Base-by-base conservation (phyloP, 2,888 invertebrate species). In the Zaprionus obscuricornis region DNA sequence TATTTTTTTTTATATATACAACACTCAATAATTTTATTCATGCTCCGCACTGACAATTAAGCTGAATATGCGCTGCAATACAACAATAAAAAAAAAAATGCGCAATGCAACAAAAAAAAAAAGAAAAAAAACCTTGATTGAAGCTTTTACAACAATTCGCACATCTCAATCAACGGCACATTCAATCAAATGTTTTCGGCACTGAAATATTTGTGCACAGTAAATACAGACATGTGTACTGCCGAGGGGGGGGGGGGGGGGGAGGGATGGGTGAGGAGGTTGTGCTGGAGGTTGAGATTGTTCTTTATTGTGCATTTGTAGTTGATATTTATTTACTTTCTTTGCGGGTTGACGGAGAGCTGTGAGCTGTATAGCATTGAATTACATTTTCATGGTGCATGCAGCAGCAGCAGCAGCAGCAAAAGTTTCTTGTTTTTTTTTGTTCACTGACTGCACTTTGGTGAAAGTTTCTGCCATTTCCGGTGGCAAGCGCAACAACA, bases 301-400 rank as follows among this genome's bases (percentile, higher is more conserved):
- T 26, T 18, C 27, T 73, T 74, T 77, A 66, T 74, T 64, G 66
- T 62, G 62, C 71, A 56, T 37, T 70, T 70, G 70, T 65, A 39
- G 59, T 55, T 52, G 69, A 60, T 82, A 72, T 75, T 72, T 78
- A 77, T 78, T 82, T 77, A 77, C 77, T 74, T 58, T 75, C 64
- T 52, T 60, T 37, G 33, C n/a, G n/a, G n/a, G n/a, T n/a, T n/a
- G n/a, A n/a, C n/a, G n/a, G n/a, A n/a, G n/a, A 47, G 16, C 13
- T 33, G 27, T 40, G 59, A 47, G 37, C 51, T 59, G 47, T 51
- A 65, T 31, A 66, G 62, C 76, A 81, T 74, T 76, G 77, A 81
- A 77, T 79, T 70, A 75, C 75, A 77, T 77, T 82, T 77, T 43
- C 75, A 82, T 71, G 58, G 57, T 58, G 34, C 36, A 39, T 51